phyloP scores from a whole-genome alignment of 2,113 vertebrate genomes.

The Scomber scombrus region DNA sequence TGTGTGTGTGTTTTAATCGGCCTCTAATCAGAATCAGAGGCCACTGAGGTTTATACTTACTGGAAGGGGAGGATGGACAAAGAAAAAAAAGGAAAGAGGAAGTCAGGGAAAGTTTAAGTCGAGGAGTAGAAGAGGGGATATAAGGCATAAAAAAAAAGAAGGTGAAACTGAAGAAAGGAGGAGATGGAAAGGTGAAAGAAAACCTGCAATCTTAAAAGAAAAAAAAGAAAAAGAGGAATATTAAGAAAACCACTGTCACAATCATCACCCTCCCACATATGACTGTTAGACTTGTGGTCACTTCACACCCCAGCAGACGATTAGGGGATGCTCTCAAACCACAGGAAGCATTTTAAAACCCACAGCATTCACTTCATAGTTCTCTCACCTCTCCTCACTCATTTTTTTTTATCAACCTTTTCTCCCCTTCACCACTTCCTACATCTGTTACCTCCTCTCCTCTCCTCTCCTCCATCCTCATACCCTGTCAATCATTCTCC shows the following conservation, averaged over 20 bases:
- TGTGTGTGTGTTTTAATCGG: slow-evolving; percentile 62
- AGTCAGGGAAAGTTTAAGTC: slow-evolving; percentile 16
- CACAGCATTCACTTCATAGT: slow-evolving; percentile 51
- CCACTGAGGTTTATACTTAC: slow-evolving; percentile 71
- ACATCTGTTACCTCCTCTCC: neutral
- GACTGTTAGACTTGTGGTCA: slow-evolving; percentile 38
- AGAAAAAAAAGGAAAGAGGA: slow-evolving; percentile 23
- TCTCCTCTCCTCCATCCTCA: slow-evolving; percentile 33
- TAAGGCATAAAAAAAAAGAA: neutral
- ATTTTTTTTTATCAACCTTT: slow-evolving; percentile 32
- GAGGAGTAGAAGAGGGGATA: neutral
- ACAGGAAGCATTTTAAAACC: slow-evolving; percentile 53
- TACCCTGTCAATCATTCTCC: slow-evolving; percentile 69
- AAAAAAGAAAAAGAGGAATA: slow-evolving; percentile 13
- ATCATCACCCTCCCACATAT: neutral
- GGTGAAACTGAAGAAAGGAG: slow-evolving; percentile 25
- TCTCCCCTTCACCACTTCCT: slow-evolving; percentile 27
- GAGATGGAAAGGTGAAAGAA: slow-evolving; percentile 2
- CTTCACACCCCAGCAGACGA: slow-evolving; percentile 41
- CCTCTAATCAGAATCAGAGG: slow-evolving; percentile 68
- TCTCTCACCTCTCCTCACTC: neutral
- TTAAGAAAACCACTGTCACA: slow-evolving; percentile 18
- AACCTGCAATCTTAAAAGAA: slow-evolving; percentile 21
- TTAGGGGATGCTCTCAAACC: slow-evolving; percentile 43
- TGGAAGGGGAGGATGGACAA: slow-evolving; percentile 60